These are phyloP conservation scores for Actinopyga echinites DNA, from an alignment of 53 echinoderm and acorn worm genomes.

Conservation along the genomic window DNA sequence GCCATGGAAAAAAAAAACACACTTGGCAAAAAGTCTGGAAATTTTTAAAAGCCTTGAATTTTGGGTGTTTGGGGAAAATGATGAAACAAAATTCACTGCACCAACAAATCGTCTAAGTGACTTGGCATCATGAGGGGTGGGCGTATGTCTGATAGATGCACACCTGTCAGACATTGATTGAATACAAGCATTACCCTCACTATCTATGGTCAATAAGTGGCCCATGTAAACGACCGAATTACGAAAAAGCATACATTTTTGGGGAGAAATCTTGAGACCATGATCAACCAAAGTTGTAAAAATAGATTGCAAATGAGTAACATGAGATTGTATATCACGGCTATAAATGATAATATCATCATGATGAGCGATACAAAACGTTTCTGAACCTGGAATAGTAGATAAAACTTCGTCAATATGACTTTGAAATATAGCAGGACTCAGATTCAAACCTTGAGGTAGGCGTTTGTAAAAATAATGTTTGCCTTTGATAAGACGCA, in stretches of 20 bases:
- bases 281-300: constrained; percentile 18
- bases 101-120: constrained; percentile 15
- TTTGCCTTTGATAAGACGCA: constrained; percentile 62
- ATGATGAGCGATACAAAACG: constrained; percentile 55
- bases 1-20: no score
- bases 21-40: no score
- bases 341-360: constrained; percentile 56
- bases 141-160: background rate
- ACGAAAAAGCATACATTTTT: constrained; percentile 26
- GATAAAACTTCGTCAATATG: constrained; percentile 50
- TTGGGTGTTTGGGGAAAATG: constrained; percentile 33
- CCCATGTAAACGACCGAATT: constrained; percentile 13
- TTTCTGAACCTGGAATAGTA: constrained; percentile 29
- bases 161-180: background rate
- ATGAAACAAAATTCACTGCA: constrained; percentile 34
- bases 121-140: background rate
- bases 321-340: constrained; percentile 36
- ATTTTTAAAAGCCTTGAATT: no score
- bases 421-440: constrained; percentile 52
- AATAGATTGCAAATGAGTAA: constrained; percentile 29
- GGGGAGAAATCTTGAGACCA: constrained; percentile 12
- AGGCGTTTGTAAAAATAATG: constrained; percentile 57
- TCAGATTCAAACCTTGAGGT: constrained; percentile 49
- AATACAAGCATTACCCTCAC: background rate
- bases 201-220: background rate